Evolutionary conservation across 2,113 vertebrate genomes (phyloP).

Genomic region (Ciconia stormi): DNA sequence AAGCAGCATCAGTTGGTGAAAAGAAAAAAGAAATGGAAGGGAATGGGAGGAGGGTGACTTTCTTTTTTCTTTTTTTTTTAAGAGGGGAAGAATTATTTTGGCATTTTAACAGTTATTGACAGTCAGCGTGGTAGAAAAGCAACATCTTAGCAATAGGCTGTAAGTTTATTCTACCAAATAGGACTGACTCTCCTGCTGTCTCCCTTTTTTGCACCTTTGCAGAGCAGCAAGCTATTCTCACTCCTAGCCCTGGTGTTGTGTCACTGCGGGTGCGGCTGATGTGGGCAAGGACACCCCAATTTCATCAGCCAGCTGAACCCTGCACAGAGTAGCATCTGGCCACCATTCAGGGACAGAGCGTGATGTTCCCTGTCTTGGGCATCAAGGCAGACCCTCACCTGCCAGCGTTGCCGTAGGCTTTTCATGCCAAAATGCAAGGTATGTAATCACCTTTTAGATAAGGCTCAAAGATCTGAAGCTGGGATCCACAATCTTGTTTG

Average conservation of each 20-base stretch:
- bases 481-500: not conserved
- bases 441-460: not conserved
- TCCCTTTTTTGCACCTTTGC: not conserved
- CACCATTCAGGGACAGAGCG: not conserved
- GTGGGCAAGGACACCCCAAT: not conserved
- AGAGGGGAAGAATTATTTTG: not conserved
- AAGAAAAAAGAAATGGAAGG: not conserved
- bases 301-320: not conserved
- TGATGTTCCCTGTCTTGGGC: not conserved
- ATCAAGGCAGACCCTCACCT: not conserved
- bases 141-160: not conserved
- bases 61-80: not conserved
- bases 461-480: not conserved
- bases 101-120: not conserved
- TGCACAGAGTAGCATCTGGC: not conserved
- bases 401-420: not conserved
- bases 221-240: not conserved
- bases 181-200: not conserved
- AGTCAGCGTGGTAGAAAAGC: not conserved
- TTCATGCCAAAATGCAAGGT: not conserved
- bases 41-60: not conserved
- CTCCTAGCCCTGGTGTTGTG: not conserved
- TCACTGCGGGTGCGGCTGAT: fast-evolving
- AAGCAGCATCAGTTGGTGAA: not conserved
- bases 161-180: not conserved